phyloP scores from a whole-genome alignment of 2,113 vertebrate species.

The Haemorhous mexicanus region DNA sequence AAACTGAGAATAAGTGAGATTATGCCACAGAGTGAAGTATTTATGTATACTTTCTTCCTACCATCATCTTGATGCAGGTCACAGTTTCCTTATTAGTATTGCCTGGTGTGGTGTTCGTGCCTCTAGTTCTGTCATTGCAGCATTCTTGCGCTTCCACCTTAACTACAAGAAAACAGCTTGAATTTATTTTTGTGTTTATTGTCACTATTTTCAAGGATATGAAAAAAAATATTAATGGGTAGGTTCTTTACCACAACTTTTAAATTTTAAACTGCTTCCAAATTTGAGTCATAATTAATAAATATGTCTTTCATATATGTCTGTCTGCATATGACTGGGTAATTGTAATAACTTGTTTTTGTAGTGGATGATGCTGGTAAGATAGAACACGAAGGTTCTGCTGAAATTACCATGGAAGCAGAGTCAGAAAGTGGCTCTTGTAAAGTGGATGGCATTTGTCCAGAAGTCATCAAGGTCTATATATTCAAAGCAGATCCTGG shows the following conservation, averaged over 20 bases:
- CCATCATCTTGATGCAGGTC: neutral
- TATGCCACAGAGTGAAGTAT: neutral
- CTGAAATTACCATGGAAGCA: conserved; percentile 88
- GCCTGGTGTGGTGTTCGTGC: neutral
- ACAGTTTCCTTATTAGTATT: neutral
- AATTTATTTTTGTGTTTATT: neutral
- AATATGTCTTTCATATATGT: neutral
- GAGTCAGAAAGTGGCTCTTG: conserved; percentile 88
- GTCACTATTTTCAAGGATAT: neutral
- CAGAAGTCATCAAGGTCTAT: conserved; percentile 99
- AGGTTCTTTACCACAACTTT: neutral
- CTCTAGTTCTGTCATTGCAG: neutral
- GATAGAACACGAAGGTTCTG: conserved; percentile 91
- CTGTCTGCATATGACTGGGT: conserved; percentile 30
- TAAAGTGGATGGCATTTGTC: conserved; percentile 89
- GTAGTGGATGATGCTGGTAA: conserved; percentile 96
- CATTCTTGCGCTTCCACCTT: neutral
- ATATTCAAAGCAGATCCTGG: conserved; percentile 99
- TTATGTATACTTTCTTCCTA: neutral
- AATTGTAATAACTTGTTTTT: conserved; percentile 60
- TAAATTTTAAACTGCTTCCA: neutral
- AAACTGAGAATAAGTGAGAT: neutral
- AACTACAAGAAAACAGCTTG: neutral
- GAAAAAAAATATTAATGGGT: neutral
- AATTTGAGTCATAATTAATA: conserved; percentile 2